Evolutionary conservation across 2,797 vertebrate genomes (phyloP), one percentile per base, ranked within the genome.

Genomic region (Mionectes olivaceus): DNA sequence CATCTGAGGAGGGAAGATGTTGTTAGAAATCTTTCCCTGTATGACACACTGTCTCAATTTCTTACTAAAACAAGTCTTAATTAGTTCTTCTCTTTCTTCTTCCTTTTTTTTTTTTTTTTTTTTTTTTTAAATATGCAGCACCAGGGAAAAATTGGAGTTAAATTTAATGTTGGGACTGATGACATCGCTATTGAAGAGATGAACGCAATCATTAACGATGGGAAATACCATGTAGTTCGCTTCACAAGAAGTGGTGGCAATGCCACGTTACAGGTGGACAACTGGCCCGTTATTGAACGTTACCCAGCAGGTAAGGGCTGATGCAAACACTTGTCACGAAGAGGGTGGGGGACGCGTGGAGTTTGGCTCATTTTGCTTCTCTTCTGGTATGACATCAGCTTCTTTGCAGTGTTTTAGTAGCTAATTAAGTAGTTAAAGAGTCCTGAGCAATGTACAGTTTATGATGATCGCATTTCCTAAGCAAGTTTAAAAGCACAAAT

Each of bases 221-320:
- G 99, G 92, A 99, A 99, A 97, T 99, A 99, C 98, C 99, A 99
- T 93, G 98, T 99, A 98, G 99, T 99, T 96, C 99, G 99, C 98
- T 99, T 99, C 98, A 99, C 99, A 7, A 98, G 99, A 97, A 99
- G 99, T 96, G 99, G 99, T 61, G 99, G 99, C 98, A 99, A 99
- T 97, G 99, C 99, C 98, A 99, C 99, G 22, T 98, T 99, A 94
- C 99, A 99, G 98, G 99, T 99, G 98, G 99, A 99, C 98, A 99
- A 99, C 98, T 99, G 99, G 98, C 99, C 99, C 11, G 98, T 99
- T 98, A 99, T 99, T 93, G 99, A 99, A 97, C 99, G 99, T 83
- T 99, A 99, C 96, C 99, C 99, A 89, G 99, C 99, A 99, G 99
- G 99, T 99, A 99, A 99, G 99, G 97, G 84, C 92, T 83, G 83